Evolutionary conservation across 2,113 vertebrate genomes (phyloP), one percentile per base, ranked within the genome.

Genomic region (Xenopus laevis): DNA sequence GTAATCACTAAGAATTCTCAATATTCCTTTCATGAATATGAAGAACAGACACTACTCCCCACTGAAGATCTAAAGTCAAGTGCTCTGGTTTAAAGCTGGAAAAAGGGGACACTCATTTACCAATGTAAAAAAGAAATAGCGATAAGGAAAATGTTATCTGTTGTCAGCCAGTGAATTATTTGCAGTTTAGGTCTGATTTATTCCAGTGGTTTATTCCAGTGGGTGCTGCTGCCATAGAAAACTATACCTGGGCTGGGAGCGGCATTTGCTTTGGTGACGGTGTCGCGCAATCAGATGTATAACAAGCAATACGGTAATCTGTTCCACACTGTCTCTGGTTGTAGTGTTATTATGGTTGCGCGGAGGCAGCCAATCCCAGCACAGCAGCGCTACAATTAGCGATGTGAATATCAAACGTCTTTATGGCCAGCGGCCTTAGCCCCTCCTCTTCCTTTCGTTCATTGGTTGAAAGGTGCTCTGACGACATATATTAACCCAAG

Each of bases 401-500:
- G 81, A 85, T 66, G 76, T 46, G 83, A 87, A 93, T 90, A 92
- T 89, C 85, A 77, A 87, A 70, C 89, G 88, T 84, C 89, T 89
- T 90, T 88, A 90, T 87, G 88, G 86, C 82, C 33, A 79, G 82
- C 27, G 79, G 70, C 71, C 60, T 16, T 81, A 82, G 79, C 86
- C 71, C 88, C 91, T 86, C 93, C 92, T 82, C 83, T 57, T 74
- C 74, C 30, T 44, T 57, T 61, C 66, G 64, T 52, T 82, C 84
- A 94, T 93, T 94, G 92, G 93, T 82, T 82, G 69, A 73, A 71
- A 78, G 72, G 17, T 70, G 79, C 85, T 90, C 89, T 92, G 92
- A 93, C 92, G 90, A 89, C 91, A 93, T 94, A 94, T 94, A 94
- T 94, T 92, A 94, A 94, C 89, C 90, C 91, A 84, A 85, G 89